Percentiles rank a stretch among this genome's conserved stretches.
Evolutionary conservation across 1,140 invertebrate species (phyloP).

Genomic region (Coptotermes formosanus): DNA sequence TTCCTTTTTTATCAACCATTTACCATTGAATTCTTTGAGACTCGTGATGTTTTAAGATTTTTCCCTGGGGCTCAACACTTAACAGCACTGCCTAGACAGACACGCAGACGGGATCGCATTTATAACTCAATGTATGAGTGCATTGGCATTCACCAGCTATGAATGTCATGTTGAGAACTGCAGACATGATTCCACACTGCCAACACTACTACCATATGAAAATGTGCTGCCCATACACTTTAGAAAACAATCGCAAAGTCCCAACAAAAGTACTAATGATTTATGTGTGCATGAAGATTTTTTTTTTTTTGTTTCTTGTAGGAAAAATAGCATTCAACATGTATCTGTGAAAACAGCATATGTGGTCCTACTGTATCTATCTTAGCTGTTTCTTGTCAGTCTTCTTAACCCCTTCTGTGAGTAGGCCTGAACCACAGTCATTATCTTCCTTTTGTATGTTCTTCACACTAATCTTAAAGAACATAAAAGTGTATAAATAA

Average conservation of each 20-base stretch:
- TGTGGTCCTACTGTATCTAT: conserved; percentile 22
- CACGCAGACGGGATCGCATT: neutral
- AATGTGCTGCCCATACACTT: neutral
- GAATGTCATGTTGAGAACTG: neutral
- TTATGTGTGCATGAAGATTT: neutral
- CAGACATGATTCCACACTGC: conserved; percentile 4
- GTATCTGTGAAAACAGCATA: conserved; percentile 18
- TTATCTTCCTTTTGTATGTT: neutral
- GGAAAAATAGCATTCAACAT: conserved; percentile 1
- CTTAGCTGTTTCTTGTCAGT: neutral
- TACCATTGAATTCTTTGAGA: conserved; percentile 17
- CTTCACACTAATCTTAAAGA: neutral
- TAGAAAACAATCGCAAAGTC: neutral
- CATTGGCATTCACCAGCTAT: neutral
- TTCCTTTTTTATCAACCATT: conserved; percentile 12
- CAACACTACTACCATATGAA: neutral
- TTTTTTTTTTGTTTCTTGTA: neutral
- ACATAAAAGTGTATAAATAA: too few relatives aligned
- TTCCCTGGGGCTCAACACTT: neutral
- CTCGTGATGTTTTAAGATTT: conserved; percentile 1
- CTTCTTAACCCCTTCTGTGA: neutral
- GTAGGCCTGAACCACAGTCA: neutral
- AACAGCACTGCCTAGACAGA: conserved; percentile 17
- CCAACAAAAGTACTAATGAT: conserved; percentile 1
- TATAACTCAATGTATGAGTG: neutral